Percentiles rank a stretch among this genome's conserved stretches.
These are phyloP conservation scores for Euglossa dilemma DNA, from an alignment of 1,140 invertebrate genomes.

Conservation along the genomic window DNA sequence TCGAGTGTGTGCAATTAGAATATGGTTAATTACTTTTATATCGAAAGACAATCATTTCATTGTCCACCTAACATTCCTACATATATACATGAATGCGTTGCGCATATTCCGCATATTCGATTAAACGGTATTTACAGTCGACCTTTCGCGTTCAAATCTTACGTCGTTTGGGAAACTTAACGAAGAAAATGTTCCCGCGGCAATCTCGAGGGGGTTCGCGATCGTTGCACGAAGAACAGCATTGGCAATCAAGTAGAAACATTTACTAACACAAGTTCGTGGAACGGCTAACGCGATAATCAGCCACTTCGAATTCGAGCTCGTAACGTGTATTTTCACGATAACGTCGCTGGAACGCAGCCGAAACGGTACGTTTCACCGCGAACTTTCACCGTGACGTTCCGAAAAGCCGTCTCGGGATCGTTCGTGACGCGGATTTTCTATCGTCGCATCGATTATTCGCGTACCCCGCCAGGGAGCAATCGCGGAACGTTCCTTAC, in stretches of 20 bases:
- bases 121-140: too few species aligned
- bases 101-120: too few species aligned
- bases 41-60: too few species aligned
- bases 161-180: too few species aligned
- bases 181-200: too few species aligned
- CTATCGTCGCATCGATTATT: conserved; percentile 40
- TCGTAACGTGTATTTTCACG: not conserved
- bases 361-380: not conserved
- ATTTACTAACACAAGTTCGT: not conserved
- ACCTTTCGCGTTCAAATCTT: too few species aligned
- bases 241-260: not conserved
- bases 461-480: conserved; percentile 16
- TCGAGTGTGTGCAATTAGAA: too few species aligned
- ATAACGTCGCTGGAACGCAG: not conserved
- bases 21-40: too few species aligned
- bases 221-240: not conserved
- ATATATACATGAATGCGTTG: too few species aligned
- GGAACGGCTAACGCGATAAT: not conserved
- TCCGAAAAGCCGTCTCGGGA: not conserved
- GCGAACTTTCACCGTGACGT: not conserved
- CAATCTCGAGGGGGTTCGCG: too few species aligned
- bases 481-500: conserved; percentile 24
- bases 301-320: conserved; percentile 13
- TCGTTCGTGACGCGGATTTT: conserved; percentile 22
- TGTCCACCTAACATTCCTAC: too few species aligned